These are phyloP conservation scores for Osmerus mordax DNA, from an alignment of 2,113 vertebrate genomes.

Conservation along the genomic window DNA sequence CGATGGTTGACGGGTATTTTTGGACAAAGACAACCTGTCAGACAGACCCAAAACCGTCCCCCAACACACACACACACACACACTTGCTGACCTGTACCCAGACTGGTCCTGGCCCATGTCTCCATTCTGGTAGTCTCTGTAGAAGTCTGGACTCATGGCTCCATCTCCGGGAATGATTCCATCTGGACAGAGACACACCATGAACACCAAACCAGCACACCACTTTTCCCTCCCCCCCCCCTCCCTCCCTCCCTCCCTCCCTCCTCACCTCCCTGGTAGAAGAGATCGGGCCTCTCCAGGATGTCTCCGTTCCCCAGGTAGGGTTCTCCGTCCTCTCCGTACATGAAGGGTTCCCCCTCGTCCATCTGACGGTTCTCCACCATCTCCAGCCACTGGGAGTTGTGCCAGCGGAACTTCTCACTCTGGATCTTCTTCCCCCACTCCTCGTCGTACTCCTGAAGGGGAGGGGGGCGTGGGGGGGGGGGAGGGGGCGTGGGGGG, in stretches of 20 bases:
- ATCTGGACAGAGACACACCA: slow-evolving; percentile 62
- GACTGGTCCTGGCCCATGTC: slow-evolving; percentile 71
- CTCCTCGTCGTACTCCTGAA: slow-evolving; percentile 87
- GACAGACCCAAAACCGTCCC: slow-evolving; percentile 18
- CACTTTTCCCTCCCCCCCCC: neutral
- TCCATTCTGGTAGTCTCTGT: slow-evolving; percentile 80
- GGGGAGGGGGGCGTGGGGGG: too few species aligned
- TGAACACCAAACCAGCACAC: neutral
- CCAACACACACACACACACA: neutral
- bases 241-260: neutral
- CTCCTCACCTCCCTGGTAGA: slow-evolving; percentile 78
- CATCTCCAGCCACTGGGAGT: slow-evolving; percentile 96
- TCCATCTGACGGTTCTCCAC: slow-evolving; percentile 86
- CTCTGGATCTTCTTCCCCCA: slow-evolving; percentile 91
- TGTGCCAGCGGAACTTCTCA: slow-evolving; percentile 90
- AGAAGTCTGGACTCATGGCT: slow-evolving; percentile 82
- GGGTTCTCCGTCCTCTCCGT: slow-evolving; percentile 80
- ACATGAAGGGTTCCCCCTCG: slow-evolving; percentile 79
- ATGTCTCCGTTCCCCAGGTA: slow-evolving; percentile 82
- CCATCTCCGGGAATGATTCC: slow-evolving; percentile 80
- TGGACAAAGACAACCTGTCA: slow-evolving; percentile 31
- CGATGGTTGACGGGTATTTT: neutral
- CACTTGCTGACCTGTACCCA: slow-evolving; percentile 59
- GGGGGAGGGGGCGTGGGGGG: neutral
- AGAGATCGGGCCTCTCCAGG: slow-evolving; percentile 84